A percentile compares a stretch with the other conserved stretches of the same genome.
Evolutionary conservation across 23 tunicate genomes (phyloP).

Genomic region (Ciona savignyi): DNA sequence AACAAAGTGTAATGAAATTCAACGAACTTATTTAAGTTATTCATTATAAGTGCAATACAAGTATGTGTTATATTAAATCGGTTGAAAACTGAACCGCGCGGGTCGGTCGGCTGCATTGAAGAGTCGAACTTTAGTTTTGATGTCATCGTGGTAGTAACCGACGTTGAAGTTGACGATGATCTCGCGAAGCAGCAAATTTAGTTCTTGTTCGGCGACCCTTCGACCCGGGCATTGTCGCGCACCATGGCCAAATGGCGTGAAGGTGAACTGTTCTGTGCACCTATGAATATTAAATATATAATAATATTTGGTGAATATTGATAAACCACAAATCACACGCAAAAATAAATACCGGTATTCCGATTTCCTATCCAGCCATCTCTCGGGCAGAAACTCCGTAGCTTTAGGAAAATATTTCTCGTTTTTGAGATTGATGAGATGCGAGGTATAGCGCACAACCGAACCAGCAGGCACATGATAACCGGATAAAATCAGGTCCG

Average conservation of each 20-base stretch:
- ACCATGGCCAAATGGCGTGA: constrained; percentile 92
- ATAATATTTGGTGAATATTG: too few relatives aligned
- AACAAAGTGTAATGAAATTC: too few relatives aligned
- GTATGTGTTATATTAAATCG: too few relatives aligned
- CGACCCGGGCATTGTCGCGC: constrained; percentile 92
- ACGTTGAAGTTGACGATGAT: constrained; percentile 47
- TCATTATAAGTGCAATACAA: too few relatives aligned
- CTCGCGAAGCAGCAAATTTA: constrained; percentile 64
- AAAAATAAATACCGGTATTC: constrained; percentile 61
- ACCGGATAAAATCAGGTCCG: constrained; percentile 76
- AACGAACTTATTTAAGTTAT: too few relatives aligned
- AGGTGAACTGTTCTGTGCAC: constrained; percentile 75
- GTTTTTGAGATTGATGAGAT: constrained; percentile 65
- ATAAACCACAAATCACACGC: too few relatives aligned
- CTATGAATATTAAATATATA: constrained; percentile 22
- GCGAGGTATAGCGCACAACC: constrained; percentile 73
- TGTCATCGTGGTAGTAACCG: constrained; percentile 57
- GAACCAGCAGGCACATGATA: constrained; percentile 78
- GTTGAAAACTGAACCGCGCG: constrained; percentile 45
- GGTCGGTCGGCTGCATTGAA: constrained; percentile 84
- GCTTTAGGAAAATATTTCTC: constrained; percentile 60
- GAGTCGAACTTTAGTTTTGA: constrained; percentile 67
- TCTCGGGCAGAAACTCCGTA: constrained; percentile 56
- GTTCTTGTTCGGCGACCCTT: constrained; percentile 78
- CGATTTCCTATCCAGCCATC: constrained; percentile 64